Percentiles rank a stretch among this genome's conserved stretches.
These are phyloP conservation scores for Mizuhopecten yessoensis DNA, from an alignment of 1,140 invertebrate genomes.

Conservation along the genomic window DNA sequence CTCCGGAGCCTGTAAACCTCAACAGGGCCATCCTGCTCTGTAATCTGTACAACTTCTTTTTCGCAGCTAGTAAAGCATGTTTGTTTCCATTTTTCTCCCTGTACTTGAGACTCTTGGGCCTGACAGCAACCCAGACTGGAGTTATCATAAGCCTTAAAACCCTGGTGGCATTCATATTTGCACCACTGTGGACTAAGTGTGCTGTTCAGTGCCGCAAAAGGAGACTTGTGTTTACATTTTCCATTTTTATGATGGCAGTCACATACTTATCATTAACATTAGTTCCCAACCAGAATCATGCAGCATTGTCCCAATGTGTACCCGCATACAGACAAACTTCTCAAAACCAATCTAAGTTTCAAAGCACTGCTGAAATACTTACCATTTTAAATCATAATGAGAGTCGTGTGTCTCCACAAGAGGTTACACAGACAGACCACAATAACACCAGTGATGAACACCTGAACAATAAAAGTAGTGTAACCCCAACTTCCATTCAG, in stretches of 20 bases:
- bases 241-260: slow-evolving; percentile 76
- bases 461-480: background rate
- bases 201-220: slow-evolving; percentile 74
- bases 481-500: background rate
- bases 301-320: slow-evolving; percentile 49
- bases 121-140: slow-evolving; percentile 78
- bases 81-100: slow-evolving; percentile 80
- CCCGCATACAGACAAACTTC: background rate
- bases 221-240: slow-evolving; percentile 75
- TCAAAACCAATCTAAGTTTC: background rate
- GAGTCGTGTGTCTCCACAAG: background rate
- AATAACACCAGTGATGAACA: background rate
- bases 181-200: slow-evolving; percentile 79
- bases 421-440: background rate
- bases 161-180: slow-evolving; percentile 76
- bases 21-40: slow-evolving; percentile 73
- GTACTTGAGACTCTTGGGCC: slow-evolving; percentile 77
- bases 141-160: slow-evolving; percentile 78
- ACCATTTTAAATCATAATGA: background rate
- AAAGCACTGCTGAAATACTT: background rate
- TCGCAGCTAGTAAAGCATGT: slow-evolving; percentile 78
- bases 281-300: slow-evolving; percentile 63
- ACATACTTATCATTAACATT: slow-evolving; percentile 75
- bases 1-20: slow-evolving; percentile 74
- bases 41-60: slow-evolving; percentile 79